A percentile compares a stretch with the other conserved stretches of the same genome.
Conservation (phyloP, 2,888 invertebrate species). For the Scaptomyza flava region DNA sequence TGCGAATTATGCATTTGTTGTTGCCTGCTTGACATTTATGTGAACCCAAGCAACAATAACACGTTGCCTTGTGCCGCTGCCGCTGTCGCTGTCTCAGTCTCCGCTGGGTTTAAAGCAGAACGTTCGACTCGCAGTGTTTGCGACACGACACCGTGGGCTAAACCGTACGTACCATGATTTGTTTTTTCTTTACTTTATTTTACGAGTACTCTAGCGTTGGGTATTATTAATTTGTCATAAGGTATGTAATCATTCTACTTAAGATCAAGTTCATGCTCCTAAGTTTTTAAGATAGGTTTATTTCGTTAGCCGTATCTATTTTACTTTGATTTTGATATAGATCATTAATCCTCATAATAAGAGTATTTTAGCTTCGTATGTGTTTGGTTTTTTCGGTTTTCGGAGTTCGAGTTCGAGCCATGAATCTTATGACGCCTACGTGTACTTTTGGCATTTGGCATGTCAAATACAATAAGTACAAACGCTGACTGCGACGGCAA, state of each 20-base stretch:
- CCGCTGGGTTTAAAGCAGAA: slow-evolving; percentile 29
- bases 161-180: slow-evolving; percentile 46
- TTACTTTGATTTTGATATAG: no score
- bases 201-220: slow-evolving; percentile 23
- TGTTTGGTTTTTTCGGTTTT: slow-evolving; percentile 51
- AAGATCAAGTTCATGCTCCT: no score
- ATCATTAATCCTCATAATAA: background rate
- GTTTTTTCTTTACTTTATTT: background rate
- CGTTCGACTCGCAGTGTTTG: slow-evolving; percentile 52
- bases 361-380: slow-evolving; percentile 21
- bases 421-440: slow-evolving; percentile 82
- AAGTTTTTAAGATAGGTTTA: no score
- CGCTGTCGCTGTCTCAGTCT: background rate
- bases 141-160: slow-evolving; percentile 64
- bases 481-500: slow-evolving; percentile 29
- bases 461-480: slow-evolving; percentile 79
- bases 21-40: slow-evolving; percentile 79
- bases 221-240: background rate
- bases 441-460: slow-evolving; percentile 82
- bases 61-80: slow-evolving; percentile 65
- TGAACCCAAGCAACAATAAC: slow-evolving; percentile 78
- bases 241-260: background rate
- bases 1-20: slow-evolving; percentile 42
- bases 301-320: no score
- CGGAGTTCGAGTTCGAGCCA: slow-evolving; percentile 69